phyloP scores from a whole-genome alignment of 2,888 invertebrate species.

The Hedya salicella region DNA sequence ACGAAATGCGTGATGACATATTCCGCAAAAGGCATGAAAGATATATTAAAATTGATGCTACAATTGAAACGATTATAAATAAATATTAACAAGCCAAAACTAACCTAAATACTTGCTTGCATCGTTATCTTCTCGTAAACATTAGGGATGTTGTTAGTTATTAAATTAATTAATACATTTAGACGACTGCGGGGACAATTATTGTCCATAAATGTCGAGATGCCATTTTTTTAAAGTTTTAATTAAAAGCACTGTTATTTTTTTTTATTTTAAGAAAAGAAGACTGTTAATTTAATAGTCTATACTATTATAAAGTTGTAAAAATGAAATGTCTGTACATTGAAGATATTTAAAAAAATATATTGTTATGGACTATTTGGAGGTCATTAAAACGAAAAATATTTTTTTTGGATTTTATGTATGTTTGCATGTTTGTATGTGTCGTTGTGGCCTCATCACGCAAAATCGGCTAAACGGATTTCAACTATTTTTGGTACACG shows the following conservation, averaged over 20 bases:
- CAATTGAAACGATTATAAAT: background rate
- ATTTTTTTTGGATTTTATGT: too few relatives aligned
- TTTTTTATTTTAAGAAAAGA: constrained; percentile 3
- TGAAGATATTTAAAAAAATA: too few relatives aligned
- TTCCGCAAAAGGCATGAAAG: constrained; percentile 6
- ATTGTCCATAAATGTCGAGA: too few relatives aligned
- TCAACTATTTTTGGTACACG: too few relatives aligned
- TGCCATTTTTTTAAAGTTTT: background rate
- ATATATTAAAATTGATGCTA: constrained; percentile 9
- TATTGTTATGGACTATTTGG: too few relatives aligned
- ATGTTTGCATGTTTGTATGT: too few relatives aligned
- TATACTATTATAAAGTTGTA: too few relatives aligned
- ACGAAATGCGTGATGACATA: constrained; percentile 1
- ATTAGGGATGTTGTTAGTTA: constrained; percentile 4
- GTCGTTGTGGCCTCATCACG: too few relatives aligned
- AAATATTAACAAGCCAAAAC: background rate
- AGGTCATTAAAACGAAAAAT: too few relatives aligned
- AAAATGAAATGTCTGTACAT: too few relatives aligned
- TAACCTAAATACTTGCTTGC: constrained; percentile 4
- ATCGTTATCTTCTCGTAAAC: constrained; percentile 4
- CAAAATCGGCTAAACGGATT: too few relatives aligned
- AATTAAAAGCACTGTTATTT: background rate
- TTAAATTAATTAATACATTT: constrained; percentile 1
- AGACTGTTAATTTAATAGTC: background rate
- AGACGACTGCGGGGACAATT: too few relatives aligned